Base-by-base conservation (phyloP, 2,888 invertebrate genomes). In the Epistrophella euchroma region DNA sequence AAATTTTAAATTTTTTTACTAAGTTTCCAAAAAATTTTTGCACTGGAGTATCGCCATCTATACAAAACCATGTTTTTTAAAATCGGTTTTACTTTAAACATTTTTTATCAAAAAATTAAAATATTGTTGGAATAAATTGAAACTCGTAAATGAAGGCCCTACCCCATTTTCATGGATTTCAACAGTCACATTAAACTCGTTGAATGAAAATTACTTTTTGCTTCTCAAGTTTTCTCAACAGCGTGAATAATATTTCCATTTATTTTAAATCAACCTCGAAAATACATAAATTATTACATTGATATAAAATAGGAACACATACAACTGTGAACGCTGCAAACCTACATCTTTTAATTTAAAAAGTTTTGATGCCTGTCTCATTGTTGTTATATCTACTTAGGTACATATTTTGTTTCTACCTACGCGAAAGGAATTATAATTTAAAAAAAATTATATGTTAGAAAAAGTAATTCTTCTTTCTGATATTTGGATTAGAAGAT, bases 281-380 rank as follows among this genome's bases (percentile, higher is more conserved):
- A 50, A 22, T 3, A 50, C 50, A 50, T 50, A 50, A 50, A 50
- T 50, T 50, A 50, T 22, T 50, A 28, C 4, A 50, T 50, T 50
- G 22, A 22, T 22, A 50, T 45, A 19, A 22, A 22, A 22, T 11
- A 19, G 4, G 19, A 22, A 47, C 2, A 5, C 22, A 11, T 17
- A 50, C 13, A 50, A 22, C 5, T 6, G 22, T 6, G 22, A 22
- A 50, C 13, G 2, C 13, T 50, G 50, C 50, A 50, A 50, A 13
- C 22, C 50, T 50, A 22, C 50, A 15, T 50, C 4, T 22, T 22
- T 7, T 50, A 13, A 50, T 50, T 50, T 13, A 50, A 50, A 50
- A 50, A 50, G 50, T 50, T 50, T 50, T 22, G 50, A 50, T 25
- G 50, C 15, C 50, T 50, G 50, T 50, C 13, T 22, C 50, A 50